These are phyloP conservation scores for Scaptodrosophila lebanonensis DNA, from an alignment of 1,140 invertebrate genomes.

Conservation along the genomic window DNA sequence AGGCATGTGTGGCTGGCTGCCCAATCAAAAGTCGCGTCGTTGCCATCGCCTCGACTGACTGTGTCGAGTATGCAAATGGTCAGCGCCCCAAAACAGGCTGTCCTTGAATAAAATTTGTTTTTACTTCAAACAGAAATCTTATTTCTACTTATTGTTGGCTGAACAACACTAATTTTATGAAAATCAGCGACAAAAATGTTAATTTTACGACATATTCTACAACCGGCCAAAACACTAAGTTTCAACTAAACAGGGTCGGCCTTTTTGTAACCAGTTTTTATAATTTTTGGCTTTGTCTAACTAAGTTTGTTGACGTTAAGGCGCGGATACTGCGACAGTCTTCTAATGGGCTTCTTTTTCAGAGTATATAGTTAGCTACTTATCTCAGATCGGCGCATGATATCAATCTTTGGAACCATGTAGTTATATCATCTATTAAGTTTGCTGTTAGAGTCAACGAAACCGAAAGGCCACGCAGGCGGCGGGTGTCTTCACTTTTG, in stretches of 20 bases:
- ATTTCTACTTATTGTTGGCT: too few relatives aligned
- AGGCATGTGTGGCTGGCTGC: too few relatives aligned
- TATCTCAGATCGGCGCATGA: slow-evolving; percentile 38
- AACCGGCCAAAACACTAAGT: slow-evolving; percentile 27
- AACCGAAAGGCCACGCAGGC: slow-evolving; percentile 46
- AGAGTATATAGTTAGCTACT: slow-evolving; percentile 14
- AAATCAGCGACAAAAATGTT: slow-evolving; percentile 46
- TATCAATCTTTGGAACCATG: slow-evolving; percentile 66
- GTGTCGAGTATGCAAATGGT: slow-evolving; percentile 52
- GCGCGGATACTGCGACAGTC: too few relatives aligned
- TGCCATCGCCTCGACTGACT: slow-evolving; percentile 32
- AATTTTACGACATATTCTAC: slow-evolving; percentile 55
- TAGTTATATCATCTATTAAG: slow-evolving; percentile 1
- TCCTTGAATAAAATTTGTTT: slow-evolving; percentile 39
- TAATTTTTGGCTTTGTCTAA: slow-evolving; percentile 13
- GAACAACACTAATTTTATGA: slow-evolving; percentile 49
- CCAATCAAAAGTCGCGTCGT: slow-evolving; percentile 47
- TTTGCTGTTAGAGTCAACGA: slow-evolving; percentile 20
- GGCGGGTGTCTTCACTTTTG: slow-evolving; percentile 31
- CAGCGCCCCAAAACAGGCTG: slow-evolving; percentile 39
- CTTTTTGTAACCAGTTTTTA: slow-evolving; percentile 62
- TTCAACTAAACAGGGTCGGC: slow-evolving; percentile 42
- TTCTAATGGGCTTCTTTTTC: too few relatives aligned
- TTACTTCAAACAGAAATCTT: slow-evolving; percentile 25
- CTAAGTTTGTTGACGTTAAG: slow-evolving; percentile 45